Conservation (phyloP, 2,888 invertebrate genomes). For the Lithophane leautieri region DNA sequence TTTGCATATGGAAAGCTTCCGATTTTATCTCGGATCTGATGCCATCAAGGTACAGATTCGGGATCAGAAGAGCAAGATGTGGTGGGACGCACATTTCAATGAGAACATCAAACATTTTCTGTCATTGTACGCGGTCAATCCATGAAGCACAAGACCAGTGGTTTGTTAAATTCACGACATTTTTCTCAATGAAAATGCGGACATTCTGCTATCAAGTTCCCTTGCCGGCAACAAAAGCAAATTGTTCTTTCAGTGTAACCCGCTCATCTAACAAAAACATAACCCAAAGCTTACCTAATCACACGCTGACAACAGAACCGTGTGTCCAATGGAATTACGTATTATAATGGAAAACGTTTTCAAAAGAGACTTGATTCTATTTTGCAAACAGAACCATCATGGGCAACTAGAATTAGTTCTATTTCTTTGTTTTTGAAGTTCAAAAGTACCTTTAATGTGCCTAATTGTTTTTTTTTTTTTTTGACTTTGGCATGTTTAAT, state of each 20-base stretch:
- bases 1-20: background rate
- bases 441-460: too few species aligned
- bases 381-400: background rate
- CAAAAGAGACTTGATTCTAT: background rate
- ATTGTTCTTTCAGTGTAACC: too few species aligned
- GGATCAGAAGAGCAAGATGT: background rate
- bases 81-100: background rate
- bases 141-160: background rate
- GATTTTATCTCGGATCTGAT: background rate
- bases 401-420: too few species aligned
- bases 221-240: background rate
- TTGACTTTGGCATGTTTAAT: too few species aligned
- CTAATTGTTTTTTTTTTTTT: too few species aligned
- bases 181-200: background rate
- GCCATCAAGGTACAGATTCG: background rate
- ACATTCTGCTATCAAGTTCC: background rate
- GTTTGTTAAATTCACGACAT: slow-evolving; percentile 1
- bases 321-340: background rate
- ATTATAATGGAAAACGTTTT: background rate
- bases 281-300: background rate
- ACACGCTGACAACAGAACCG: background rate
- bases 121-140: background rate
- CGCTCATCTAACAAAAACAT: background rate
- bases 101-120: background rate
- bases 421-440: too few species aligned